Evolutionary conservation across 2,113 vertebrate genomes (phyloP).

Genomic region (Meles meles): DNA sequence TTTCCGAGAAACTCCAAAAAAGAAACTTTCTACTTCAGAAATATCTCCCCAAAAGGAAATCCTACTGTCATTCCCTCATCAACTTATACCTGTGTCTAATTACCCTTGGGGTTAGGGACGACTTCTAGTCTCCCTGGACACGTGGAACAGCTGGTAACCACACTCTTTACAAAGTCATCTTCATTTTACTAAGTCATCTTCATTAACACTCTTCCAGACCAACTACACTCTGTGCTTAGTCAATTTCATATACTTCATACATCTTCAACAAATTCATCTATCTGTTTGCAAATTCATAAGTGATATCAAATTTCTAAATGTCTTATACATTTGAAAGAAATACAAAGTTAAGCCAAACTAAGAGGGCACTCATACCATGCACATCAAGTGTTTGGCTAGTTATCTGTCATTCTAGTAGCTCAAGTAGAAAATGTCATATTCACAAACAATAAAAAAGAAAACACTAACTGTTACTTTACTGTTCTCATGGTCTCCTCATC

Average conservation of each 20-base stretch:
- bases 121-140: conserved; percentile 28
- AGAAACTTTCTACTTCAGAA: not conserved
- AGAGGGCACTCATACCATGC: not conserved
- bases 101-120: not conserved
- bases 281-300: not conserved
- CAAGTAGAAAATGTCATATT: not conserved
- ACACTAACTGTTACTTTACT: not conserved
- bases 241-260: not conserved
- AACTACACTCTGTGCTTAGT: not conserved
- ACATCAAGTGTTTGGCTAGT: not conserved
- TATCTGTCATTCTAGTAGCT: not conserved
- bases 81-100: conserved; percentile 28
- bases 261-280: not conserved
- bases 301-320: not conserved
- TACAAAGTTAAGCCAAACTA: not conserved
- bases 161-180: conserved; percentile 14
- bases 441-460: not conserved
- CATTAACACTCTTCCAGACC: conserved; percentile 32
- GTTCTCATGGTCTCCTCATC: not conserved
- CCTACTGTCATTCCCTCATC: not conserved
- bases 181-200: conserved; percentile 42
- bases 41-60: not conserved
- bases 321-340: not conserved
- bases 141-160: conserved; percentile 50
- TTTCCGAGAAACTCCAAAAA: not conserved